A percentile compares a stretch with the other conserved stretches of the same genome.
Conservation (phyloP, 2,113 vertebrate genomes). For the Zingel zingel region DNA sequence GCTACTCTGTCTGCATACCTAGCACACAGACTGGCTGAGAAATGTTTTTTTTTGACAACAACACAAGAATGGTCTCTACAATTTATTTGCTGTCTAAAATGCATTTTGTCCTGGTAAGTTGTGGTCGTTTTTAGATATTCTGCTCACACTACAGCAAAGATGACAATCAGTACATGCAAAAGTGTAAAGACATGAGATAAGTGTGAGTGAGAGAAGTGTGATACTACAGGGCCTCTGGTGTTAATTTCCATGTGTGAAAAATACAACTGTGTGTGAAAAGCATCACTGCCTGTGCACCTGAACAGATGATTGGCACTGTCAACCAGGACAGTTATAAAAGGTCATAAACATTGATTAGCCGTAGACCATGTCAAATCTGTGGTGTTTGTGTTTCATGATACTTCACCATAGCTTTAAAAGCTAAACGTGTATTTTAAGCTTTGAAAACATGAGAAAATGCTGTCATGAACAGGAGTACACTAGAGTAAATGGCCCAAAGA, state of each 20-base stretch:
- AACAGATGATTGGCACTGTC: neutral
- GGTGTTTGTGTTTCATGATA: conserved; percentile 2
- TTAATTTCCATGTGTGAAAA: conserved; percentile 45
- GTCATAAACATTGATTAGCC: neutral
- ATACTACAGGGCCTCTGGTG: conserved; percentile 34
- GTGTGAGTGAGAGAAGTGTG: conserved; percentile 39
- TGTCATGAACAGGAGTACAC: neutral
- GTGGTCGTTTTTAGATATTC: neutral
- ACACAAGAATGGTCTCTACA: neutral
- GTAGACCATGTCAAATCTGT: neutral
- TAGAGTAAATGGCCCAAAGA: neutral
- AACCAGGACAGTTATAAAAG: conserved; percentile 9
- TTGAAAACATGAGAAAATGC: neutral
- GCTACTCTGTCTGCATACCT: conserved; percentile 25
- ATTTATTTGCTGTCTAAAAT: conserved; percentile 4
- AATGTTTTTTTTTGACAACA: neutral
- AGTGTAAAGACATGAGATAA: conserved; percentile 13
- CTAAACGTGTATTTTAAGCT: neutral
- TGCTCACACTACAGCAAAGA: neutral
- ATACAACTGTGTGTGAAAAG: conserved; percentile 44
- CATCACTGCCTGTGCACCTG: neutral
- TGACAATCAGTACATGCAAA: conserved; percentile 1
- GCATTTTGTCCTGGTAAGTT: neutral
- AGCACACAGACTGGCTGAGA: neutral
- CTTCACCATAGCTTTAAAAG: neutral